Conservation (phyloP, 2,888 invertebrate genomes). For the Epistrophe eligans region DNA sequence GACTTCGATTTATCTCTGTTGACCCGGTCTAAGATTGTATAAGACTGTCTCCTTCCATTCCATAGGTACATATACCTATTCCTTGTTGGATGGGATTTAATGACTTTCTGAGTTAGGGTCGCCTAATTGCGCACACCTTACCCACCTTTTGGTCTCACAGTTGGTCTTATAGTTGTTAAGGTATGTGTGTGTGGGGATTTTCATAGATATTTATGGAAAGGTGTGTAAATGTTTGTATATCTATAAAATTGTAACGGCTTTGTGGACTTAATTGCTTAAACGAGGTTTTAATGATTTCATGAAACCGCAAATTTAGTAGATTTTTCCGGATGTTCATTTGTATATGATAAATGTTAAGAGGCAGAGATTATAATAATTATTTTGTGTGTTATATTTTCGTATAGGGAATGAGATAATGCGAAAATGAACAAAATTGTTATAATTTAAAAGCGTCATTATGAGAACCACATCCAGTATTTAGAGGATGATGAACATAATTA, state of each 20-base stretch:
- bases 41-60: not conserved
- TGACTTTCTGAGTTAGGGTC: constrained; percentile 61
- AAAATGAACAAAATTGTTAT: not conserved
- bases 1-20: constrained; percentile 69
- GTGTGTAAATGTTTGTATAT: constrained; percentile 37
- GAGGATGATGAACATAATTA: not conserved
- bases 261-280: constrained; percentile 59
- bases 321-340: constrained; percentile 43
- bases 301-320: constrained; percentile 40
- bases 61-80: not conserved
- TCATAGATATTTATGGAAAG: constrained; percentile 15
- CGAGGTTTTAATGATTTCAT: constrained; percentile 43
- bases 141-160: not conserved
- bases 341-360: constrained; percentile 20
- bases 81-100: constrained; percentile 35
- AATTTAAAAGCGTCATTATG: not conserved
- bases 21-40: constrained; percentile 45
- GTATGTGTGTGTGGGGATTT: not conserved
- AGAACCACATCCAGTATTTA: not conserved
- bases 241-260: constrained; percentile 46
- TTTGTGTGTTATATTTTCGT: not conserved
- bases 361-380: not conserved
- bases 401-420: not conserved
- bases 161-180: not conserved
- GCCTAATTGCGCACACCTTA: constrained; percentile 64